Evolutionary conservation across 2,113 vertebrate genomes (phyloP).

Genomic region (Chaetorhynchus papuensis): DNA sequence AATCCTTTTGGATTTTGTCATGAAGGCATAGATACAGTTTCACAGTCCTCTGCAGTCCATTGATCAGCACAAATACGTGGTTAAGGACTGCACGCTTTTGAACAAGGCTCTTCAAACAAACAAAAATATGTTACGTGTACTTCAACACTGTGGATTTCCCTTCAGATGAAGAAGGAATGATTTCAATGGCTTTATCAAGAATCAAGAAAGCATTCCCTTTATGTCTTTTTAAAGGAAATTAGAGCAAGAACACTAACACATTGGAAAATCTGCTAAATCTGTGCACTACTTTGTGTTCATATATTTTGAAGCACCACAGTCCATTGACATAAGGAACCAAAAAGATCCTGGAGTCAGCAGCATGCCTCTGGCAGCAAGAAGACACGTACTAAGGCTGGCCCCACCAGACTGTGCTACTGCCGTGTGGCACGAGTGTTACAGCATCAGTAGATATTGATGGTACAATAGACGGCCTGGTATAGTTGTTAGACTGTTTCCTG

Average conservation of each 20-base stretch:
- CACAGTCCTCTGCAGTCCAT: background rate
- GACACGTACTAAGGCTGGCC: background rate
- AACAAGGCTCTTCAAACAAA: background rate
- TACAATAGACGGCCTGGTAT: background rate
- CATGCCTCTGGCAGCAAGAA: background rate
- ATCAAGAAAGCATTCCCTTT: background rate
- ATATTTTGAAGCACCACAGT: background rate
- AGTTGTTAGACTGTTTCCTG: background rate
- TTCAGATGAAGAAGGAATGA: background rate
- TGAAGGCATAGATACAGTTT: background rate
- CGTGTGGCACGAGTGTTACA: fast-evolving
- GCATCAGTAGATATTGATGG: background rate
- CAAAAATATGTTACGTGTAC: fast-evolving
- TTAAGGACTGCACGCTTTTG: background rate
- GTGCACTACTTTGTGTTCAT: fast-evolving
- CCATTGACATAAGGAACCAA: background rate
- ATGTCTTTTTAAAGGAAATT: background rate
- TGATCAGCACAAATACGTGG: background rate
- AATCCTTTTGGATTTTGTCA: background rate
- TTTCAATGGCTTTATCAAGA: background rate
- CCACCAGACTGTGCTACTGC: background rate
- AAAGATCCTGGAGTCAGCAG: background rate
- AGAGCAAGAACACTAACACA: background rate
- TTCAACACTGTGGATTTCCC: background rate
- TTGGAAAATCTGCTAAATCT: background rate